Base-by-base conservation (phyloP, 2,888 invertebrate species). In the Pandemis cinnamomeana region DNA sequence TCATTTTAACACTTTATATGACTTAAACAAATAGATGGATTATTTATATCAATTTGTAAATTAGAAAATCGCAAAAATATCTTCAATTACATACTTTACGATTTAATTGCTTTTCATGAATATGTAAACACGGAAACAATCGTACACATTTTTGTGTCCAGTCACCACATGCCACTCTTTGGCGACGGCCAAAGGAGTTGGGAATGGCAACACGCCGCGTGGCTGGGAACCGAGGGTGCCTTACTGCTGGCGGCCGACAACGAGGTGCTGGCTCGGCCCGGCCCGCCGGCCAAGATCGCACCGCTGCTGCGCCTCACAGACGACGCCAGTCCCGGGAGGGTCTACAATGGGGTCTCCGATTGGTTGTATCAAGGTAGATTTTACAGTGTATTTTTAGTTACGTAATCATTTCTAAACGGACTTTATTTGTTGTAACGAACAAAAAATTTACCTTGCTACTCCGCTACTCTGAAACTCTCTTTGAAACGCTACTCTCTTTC, bases 261-360 rank as follows among this genome's bases (percentile, higher is more conserved):
- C 94, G 97, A 99, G 93, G 97, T 99, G 85, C 98, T 97, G 93
- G 96, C 98, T 83, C 95, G 97, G 83, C 95, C 95, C 80, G 92
- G 97, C 63, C 97, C 97, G 1, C 95, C 96, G 67, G 95, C 95
- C 5, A 96, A 96, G 78, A 94, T 96, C 77, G 92, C 95, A 8
- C 92, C 92, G 0, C 96, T 97, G 81, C 92, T 95, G 72, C 95
- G 96, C 67, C 95, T 98, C 85, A 98, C 98, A 68, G 95, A 95
- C 85, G 96, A 97, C 68, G 97, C 97, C 48, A 91, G 95, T 79
- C 96, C 97, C n/a, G 97, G 97, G 73, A 92, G 96, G 72, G 95
- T 99, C 73, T 98, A 97, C 94, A 99, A 99, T 89, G 99, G 99
- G 71, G 96, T 99, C 48, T 97, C 99, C 20, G 99, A 99, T 89